A percentile compares a stretch with the other conserved stretches of the same genome.
Evolutionary conservation across 2,888 invertebrate species (phyloP).

Genomic region (Sphinx pinastri): DNA sequence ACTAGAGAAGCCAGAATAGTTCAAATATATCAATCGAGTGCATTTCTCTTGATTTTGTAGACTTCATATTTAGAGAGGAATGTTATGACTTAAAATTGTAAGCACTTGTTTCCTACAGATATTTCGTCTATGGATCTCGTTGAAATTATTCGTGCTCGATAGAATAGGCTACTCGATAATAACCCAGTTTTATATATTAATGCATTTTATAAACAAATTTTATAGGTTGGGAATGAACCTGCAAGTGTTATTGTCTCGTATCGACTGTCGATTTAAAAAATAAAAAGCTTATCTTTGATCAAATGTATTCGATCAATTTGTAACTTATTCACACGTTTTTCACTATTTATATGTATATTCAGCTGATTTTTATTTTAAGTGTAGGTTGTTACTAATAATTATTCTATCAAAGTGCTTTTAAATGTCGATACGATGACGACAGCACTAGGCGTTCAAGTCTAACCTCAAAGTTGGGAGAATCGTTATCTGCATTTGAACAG

Average conservation of each 20-base stretch:
- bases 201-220: slow-evolving; percentile 27
- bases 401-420: slow-evolving; percentile 10
- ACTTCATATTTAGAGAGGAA: background rate
- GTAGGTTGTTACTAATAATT: slow-evolving; percentile 14
- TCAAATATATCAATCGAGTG: slow-evolving; percentile 17
- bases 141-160: slow-evolving; percentile 13
- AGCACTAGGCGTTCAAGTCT: background rate
- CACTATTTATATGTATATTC: slow-evolving; percentile 21
- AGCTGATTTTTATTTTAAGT: slow-evolving; percentile 19
- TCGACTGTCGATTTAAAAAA: slow-evolving; percentile 10
- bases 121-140: slow-evolving; percentile 14
- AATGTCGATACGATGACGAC: slow-evolving; percentile 4
- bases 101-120: slow-evolving; percentile 7
- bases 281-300: slow-evolving; percentile 23
- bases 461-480: slow-evolving; percentile 18
- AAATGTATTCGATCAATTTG: slow-evolving; percentile 23
- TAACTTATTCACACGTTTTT: slow-evolving; percentile 23
- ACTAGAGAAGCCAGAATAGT: slow-evolving; percentile 14
- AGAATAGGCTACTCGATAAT: slow-evolving; percentile 16
- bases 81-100: background rate
- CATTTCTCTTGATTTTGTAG: slow-evolving; percentile 10
- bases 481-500: slow-evolving; percentile 1
- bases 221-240: background rate
- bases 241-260: background rate
- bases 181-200: slow-evolving; percentile 22